Conservation (phyloP, 2,797 vertebrate species). For the Chelon auratus region DNA sequence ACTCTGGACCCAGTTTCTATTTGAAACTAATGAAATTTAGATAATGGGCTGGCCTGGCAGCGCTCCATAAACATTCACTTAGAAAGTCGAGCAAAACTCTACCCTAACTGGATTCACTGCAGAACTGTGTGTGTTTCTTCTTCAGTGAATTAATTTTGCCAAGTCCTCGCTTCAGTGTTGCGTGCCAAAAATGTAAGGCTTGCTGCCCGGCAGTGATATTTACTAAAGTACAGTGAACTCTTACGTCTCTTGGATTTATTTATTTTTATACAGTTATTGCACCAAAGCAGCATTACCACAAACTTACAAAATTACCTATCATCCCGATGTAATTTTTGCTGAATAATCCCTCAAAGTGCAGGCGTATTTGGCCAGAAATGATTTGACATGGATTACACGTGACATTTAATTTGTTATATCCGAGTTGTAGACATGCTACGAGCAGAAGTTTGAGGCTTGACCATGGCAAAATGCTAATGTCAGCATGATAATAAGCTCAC, state of each 20-base stretch:
- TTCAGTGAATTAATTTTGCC: conserved; percentile 16
- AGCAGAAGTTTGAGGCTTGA: no score
- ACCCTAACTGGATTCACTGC: conserved; percentile 21
- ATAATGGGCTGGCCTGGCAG: conserved; percentile 14
- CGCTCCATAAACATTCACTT: conserved; percentile 15
- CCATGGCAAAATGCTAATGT: no score
- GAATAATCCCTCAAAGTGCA: neutral
- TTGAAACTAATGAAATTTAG: conserved; percentile 33
- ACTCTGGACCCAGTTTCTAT: conserved; percentile 2
- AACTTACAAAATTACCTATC: neutral
- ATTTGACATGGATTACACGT: neutral
- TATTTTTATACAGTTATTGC: conserved; percentile 1
- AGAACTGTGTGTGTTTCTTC: conserved; percentile 20
- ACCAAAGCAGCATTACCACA: neutral
- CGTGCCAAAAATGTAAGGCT: conserved; percentile 24
- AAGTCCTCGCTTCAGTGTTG: neutral
- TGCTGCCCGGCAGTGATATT: neutral
- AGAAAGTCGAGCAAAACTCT: conserved; percentile 21
- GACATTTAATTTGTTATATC: neutral
- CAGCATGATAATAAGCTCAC: no score
- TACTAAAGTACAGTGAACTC: conserved; percentile 13
- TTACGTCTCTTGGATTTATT: conserved; percentile 21
- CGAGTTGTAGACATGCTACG: no score
- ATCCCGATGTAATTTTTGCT: neutral
- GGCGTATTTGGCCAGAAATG: neutral